Percentiles rank a stretch among this genome's conserved stretches.
Evolutionary conservation across 2,888 invertebrate genomes (phyloP).

Genomic region (Polymixis flavicincta): DNA sequence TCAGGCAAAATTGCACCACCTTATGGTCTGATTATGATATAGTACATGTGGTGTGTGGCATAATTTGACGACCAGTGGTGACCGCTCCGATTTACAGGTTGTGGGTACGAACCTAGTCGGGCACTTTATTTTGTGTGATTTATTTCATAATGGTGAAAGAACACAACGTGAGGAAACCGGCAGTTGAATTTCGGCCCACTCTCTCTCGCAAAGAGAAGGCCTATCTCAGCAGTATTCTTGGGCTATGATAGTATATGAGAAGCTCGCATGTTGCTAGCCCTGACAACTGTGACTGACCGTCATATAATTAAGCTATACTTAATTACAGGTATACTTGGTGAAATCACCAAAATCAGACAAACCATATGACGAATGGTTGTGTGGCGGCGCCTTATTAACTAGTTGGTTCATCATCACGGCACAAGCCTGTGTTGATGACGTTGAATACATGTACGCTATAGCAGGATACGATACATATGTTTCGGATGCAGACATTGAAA

Average conservation of each 20-base stretch:
- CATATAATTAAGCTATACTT: background rate
- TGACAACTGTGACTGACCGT: background rate
- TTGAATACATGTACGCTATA: conserved; percentile 15
- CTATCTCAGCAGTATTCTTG: background rate
- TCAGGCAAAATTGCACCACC: background rate
- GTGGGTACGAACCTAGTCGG: background rate
- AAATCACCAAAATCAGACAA: conserved; percentile 17
- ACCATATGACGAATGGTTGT: conserved; percentile 14
- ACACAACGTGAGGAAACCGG: background rate
- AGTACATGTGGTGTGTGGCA: background rate
- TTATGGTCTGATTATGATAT: too few species aligned
- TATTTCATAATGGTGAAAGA: background rate
- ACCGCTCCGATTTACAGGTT: too few species aligned
- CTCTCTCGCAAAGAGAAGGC: background rate
- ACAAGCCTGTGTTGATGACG: conserved; percentile 14
- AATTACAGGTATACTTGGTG: conserved; percentile 29
- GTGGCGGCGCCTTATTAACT: conserved; percentile 40
- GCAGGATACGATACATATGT: conserved; percentile 18
- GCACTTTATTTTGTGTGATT: background rate
- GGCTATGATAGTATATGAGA: background rate
- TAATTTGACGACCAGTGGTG: background rate
- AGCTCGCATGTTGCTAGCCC: background rate
- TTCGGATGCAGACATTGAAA: conserved; percentile 13
- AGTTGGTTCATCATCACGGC: conserved; percentile 13
- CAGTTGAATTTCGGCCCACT: background rate